Evolutionary conservation across 2,888 invertebrate genomes (phyloP), one percentile per base, ranked within the genome.

Genomic region (Ecliptopera silaceata): DNA sequence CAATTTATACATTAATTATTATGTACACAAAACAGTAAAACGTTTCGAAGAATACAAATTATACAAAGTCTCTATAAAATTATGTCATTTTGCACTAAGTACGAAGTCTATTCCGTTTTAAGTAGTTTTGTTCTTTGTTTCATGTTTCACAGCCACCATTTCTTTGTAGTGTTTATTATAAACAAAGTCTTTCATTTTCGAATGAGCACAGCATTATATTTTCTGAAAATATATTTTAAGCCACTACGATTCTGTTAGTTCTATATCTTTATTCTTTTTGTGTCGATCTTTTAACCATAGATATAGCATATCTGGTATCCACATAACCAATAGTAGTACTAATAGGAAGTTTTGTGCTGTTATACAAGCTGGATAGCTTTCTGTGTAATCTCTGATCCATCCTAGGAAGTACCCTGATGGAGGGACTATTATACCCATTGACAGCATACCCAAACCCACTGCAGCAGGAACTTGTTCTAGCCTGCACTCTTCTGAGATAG

Each of bases 361-460:
- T 61, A 95, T 93, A 57, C 94, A 94, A 0, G 92, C 71, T 1
- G 92, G 74, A 70, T 94, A 95, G 63, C 94, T 95, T 12, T 82
- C 86, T 0, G 93, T 93, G 51, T 88, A 92, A 71, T 95, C 95
- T 67, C 95, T 92, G 47, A 95, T 86, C 92, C 93, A 94, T 15
- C 95, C 94, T 70, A 89, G 72, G 83, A 93, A 81, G 64, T 94
- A 94, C 1, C 95, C 95, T 1, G 94, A 74, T 1, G 93, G 93
- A 4, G 95, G 93, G 0, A 95, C 94, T 29, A 94, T 89, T 1
- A 95, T 72, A 2, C 95, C 95, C 88, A 95, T 95, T 0, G 93
- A 91, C 44, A 95, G 88, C 95, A 95, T 95, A 64, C 94, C 95
- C 1, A 95, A 84, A 0, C 95, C 95, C 1, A 95, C 91, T 0